A percentile compares a stretch with the other conserved stretches of the same genome.
phyloP scores from a whole-genome alignment of 2,888 invertebrate species.

The Mimachlamys varia region DNA sequence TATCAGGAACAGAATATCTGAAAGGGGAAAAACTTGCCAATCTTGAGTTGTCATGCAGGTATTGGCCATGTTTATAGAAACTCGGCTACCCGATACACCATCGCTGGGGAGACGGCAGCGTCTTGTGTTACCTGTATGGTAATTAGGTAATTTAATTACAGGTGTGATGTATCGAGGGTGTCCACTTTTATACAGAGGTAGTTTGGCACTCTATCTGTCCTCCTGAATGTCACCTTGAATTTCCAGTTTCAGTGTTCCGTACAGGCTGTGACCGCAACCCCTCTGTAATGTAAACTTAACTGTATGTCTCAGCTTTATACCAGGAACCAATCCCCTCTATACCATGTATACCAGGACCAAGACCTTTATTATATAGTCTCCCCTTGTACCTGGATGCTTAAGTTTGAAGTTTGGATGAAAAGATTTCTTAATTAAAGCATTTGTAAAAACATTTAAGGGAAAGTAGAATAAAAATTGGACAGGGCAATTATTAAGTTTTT shows the following conservation, averaged over 20 bases:
- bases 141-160: conserved; percentile 31
- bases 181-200: not conserved
- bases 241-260: not conserved
- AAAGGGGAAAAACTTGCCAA: not conserved
- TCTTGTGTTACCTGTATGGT: conserved; percentile 18
- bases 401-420: too few species aligned
- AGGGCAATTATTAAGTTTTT: too few species aligned
- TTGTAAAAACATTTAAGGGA: too few species aligned
- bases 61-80: not conserved
- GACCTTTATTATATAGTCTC: too few species aligned
- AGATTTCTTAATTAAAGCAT: too few species aligned
- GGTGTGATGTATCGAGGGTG: conserved; percentile 8
- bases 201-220: not conserved
- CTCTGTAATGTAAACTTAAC: not conserved
- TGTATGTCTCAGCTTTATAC: too few species aligned
- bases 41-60: not conserved
- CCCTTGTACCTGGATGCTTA: too few species aligned
- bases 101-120: not conserved
- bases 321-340: too few species aligned
- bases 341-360: too few species aligned
- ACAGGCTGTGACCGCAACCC: not conserved
- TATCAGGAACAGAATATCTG: not conserved
- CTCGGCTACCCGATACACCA: not conserved
- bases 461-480: too few species aligned
- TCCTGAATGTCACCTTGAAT: not conserved